Percentiles rank a stretch among this genome's conserved stretches.
Conservation (phyloP, 2,888 invertebrate species). For the Calliphora vomitoria region DNA sequence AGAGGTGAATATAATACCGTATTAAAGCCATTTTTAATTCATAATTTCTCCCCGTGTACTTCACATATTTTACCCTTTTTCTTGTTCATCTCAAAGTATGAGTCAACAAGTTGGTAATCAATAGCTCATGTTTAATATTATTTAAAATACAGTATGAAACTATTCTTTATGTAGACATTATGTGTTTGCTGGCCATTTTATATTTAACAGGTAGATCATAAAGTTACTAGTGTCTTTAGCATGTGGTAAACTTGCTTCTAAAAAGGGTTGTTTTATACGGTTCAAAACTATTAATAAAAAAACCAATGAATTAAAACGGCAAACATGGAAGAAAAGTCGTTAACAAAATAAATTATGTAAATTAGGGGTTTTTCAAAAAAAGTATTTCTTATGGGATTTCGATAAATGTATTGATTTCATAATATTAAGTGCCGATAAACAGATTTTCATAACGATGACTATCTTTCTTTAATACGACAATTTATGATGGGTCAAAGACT, state of each 20-base stretch:
- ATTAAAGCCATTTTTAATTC: too few species aligned
- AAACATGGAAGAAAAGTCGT: neutral
- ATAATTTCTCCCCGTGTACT: constrained; percentile 45
- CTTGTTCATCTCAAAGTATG: constrained; percentile 53
- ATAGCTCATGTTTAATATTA: constrained; percentile 59
- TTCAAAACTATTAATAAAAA: constrained; percentile 23
- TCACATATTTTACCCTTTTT: constrained; percentile 20
- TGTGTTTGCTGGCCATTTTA: constrained; percentile 28
- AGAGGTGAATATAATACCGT: too few species aligned
- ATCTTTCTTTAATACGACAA: neutral
- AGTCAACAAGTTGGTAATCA: constrained; percentile 71
- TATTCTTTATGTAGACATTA: constrained; percentile 20
- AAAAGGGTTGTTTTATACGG: constrained; percentile 45
- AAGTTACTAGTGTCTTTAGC: constrained; percentile 14
- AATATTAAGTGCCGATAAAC: neutral
- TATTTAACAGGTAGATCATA: constrained; percentile 55
- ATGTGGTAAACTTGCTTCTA: constrained; percentile 16
- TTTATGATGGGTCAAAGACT: neutral
- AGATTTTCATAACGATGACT: neutral
- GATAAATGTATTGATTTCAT: neutral
- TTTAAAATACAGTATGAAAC: constrained; percentile 6
- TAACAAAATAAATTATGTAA: constrained; percentile 34
- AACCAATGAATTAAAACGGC: neutral
- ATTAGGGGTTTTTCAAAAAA: constrained; percentile 12
- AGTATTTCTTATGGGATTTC: neutral